Percentiles rank a stretch among this genome's conserved stretches.
Evolutionary conservation across 2,888 invertebrate genomes (phyloP).

Genomic region (Patella caerulea): DNA sequence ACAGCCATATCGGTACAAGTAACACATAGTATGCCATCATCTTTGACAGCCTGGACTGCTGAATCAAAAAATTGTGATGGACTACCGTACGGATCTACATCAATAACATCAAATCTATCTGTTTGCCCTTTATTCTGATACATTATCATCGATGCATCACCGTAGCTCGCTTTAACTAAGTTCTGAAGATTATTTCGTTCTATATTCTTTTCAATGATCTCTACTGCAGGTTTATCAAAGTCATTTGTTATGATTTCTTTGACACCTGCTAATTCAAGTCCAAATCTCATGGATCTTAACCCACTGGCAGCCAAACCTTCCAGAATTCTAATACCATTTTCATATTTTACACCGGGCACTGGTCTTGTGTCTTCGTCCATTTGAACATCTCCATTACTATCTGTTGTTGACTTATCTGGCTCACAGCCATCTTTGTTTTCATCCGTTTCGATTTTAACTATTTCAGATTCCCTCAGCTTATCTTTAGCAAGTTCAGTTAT

Average conservation of each 20-base stretch:
- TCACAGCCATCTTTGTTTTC: background rate
- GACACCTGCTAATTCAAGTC: slow-evolving; percentile 90
- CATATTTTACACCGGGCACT: slow-evolving; percentile 56
- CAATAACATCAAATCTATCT: slow-evolving; percentile 88
- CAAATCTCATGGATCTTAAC: slow-evolving; percentile 94
- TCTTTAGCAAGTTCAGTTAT: slow-evolving; percentile 59
- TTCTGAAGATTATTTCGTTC: slow-evolving; percentile 82
- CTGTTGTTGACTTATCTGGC: background rate
- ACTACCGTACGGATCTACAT: slow-evolving; percentile 97
- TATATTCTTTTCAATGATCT: slow-evolving; percentile 87
- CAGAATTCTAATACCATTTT: slow-evolving; percentile 76
- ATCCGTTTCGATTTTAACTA: background rate
- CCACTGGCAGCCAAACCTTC: slow-evolving; percentile 98
- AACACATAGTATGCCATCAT: slow-evolving; percentile 87
- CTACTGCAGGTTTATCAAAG: slow-evolving; percentile 85
- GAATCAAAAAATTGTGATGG: slow-evolving; percentile 86
- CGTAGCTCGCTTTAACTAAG: slow-evolving; percentile 82
- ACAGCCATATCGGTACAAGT: slow-evolving; percentile 98
- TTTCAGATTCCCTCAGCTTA: slow-evolving; percentile 27
- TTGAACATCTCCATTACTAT: background rate
- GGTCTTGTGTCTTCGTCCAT: slow-evolving; percentile 33
- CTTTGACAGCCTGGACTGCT: slow-evolving; percentile 66
- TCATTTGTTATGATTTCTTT: slow-evolving; percentile 88
- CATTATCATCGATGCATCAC: slow-evolving; percentile 82
- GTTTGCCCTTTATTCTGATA: slow-evolving; percentile 76